Evolutionary conservation across 2,113 vertebrate genomes (phyloP), one percentile per base, ranked within the genome.

Genomic region (Callaeas wilsoni): DNA sequence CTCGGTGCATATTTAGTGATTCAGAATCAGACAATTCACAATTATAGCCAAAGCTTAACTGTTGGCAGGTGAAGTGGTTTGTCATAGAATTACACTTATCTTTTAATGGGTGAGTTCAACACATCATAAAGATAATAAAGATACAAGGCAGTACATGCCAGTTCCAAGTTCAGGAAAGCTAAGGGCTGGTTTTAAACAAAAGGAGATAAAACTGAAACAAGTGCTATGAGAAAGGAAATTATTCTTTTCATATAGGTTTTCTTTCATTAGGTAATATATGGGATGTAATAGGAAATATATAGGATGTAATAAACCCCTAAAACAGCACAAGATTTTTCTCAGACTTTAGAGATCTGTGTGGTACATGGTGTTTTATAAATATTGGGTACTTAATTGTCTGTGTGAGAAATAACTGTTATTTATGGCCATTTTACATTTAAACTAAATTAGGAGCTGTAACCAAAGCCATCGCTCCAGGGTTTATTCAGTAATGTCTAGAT

Each of bases 331-430:
- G 83, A 57, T 90, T 91, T 82, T 94, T 44, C 71, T 63, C n/a
- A 83, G 74, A 80, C 57, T 70, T 85, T 6, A 87, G 42, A 81
- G 29, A 25, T 92, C 86, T 90, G 27, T 52, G 46, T 77, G n/a
- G 87, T 87, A 29, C 64, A 46, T 39, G 21, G 56, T 60, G 57
- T 75, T 92, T 96, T 86, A 92, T 89, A 96, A 96, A 94, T 91
- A 86, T 81, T 93, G 93, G 79, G 47, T 67, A 71, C 64, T 93
- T 96, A 95, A 96, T 94, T 94, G 35, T 87, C 80, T 84, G 77
- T 92, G 81, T 91, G 77, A 93, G 80, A 92, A 95, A 46, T 91
- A 96, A 91, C 65, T 78, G 39, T 92, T 90, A 92, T 94, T 94
- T 96, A 95, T 91, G 82, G 87, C 57, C 30, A 23, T 91, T 90